These are phyloP conservation scores for Lepidurus couesii DNA, from an alignment of 1,140 invertebrate genomes.

Conservation along the genomic window DNA sequence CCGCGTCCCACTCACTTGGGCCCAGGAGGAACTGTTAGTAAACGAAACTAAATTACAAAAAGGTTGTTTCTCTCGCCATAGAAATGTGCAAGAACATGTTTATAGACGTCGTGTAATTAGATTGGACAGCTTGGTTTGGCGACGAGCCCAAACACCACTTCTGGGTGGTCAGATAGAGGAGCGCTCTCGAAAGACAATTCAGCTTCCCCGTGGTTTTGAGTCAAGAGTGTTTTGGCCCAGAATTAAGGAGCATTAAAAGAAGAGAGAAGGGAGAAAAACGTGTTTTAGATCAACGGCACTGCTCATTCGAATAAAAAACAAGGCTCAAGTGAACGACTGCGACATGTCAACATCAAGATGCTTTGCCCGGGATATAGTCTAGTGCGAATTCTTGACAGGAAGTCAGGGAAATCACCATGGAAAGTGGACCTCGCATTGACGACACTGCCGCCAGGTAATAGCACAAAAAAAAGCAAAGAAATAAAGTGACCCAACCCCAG, in stretches of 20 bases:
- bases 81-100: constrained; percentile 8
- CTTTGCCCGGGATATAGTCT: not conserved
- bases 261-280: not conserved
- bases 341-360: constrained; percentile 4
- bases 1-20: not conserved
- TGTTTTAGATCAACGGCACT: not conserved
- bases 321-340: not conserved
- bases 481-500: not conserved
- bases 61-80: constrained; percentile 3
- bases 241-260: not conserved
- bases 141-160: not conserved
- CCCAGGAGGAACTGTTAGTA: not conserved
- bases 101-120: constrained; percentile 22
- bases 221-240: not conserved
- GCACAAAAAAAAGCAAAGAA: not conserved
- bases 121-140: constrained; percentile 21
- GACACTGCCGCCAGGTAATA: not conserved
- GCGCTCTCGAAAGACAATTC: not conserved
- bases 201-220: not conserved
- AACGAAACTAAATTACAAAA: not conserved
- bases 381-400: not conserved
- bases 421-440: not conserved
- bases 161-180: not conserved
- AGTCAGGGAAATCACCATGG: not conserved
- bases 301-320: not conserved